Evolutionary conservation across 2,113 vertebrate genomes (phyloP).

Genomic region (Rhizomys pruinosus): DNA sequence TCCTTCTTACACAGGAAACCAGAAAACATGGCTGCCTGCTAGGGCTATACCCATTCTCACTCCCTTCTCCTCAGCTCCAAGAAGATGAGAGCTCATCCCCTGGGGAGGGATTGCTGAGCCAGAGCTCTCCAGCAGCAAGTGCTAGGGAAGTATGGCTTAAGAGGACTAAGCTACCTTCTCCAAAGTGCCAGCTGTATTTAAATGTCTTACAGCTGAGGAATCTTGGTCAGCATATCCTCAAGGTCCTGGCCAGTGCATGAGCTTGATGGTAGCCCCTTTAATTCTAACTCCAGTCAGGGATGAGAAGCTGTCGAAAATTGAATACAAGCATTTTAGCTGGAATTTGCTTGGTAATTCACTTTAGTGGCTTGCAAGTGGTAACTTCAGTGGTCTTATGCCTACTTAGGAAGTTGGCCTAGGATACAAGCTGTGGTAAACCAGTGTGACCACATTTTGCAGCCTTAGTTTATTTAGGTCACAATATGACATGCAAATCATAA

Average conservation of each 20-base stretch:
- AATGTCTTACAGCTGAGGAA: conserved; percentile 45
- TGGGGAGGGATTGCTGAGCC: background rate
- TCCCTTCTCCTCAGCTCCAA: background rate
- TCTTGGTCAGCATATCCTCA: background rate
- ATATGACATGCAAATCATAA: background rate
- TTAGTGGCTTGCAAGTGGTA: background rate
- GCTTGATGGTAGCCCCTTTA: background rate
- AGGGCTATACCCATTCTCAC: rapidly evolving
- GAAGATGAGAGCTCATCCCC: background rate
- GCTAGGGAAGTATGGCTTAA: background rate
- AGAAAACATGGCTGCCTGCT: background rate
- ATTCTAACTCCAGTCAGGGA: background rate
- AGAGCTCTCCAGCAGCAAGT: background rate
- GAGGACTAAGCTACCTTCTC: background rate
- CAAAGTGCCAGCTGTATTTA: conserved; percentile 38
- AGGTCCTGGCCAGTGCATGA: background rate
- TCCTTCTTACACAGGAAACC: background rate
- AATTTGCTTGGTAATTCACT: background rate
- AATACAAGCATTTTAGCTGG: background rate
- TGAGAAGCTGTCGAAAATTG: background rate
- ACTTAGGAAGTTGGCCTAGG: conserved; percentile 24
- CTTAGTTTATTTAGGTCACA: background rate
- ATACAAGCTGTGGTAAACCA: conserved; percentile 15
- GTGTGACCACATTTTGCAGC: background rate
- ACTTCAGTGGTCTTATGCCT: background rate